Evolutionary conservation across 2,113 vertebrate species (phyloP).

Genomic region (Centropristis striata): DNA sequence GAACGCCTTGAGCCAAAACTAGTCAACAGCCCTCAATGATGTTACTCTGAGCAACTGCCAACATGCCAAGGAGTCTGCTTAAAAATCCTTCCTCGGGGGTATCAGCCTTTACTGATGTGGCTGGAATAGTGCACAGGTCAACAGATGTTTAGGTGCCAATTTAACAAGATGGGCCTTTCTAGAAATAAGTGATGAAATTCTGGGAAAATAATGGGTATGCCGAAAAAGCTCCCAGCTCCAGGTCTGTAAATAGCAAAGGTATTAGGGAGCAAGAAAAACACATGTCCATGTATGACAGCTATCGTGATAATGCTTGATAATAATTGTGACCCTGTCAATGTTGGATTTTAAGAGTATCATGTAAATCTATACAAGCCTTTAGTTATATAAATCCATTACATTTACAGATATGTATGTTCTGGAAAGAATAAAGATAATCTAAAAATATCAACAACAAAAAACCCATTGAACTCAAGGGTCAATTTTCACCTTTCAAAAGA

Average conservation of each 20-base stretch:
- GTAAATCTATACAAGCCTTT: background rate
- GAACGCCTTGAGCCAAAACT: slow-evolving; percentile 59
- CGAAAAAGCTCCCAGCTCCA: slow-evolving; percentile 13
- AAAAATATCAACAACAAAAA: background rate
- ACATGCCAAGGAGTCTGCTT: slow-evolving; percentile 52
- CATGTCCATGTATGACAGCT: slow-evolving; percentile 42
- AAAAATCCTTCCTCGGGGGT: slow-evolving; percentile 29
- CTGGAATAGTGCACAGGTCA: slow-evolving; percentile 64
- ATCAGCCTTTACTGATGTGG: slow-evolving; percentile 26
- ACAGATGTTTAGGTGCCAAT: slow-evolving; percentile 65
- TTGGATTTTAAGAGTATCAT: background rate
- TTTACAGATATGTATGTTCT: background rate
- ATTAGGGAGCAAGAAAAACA: slow-evolving; percentile 17
- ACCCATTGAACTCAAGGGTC: slow-evolving; percentile 18
- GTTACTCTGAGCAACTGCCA: slow-evolving; percentile 59
- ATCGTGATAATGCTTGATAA: slow-evolving; percentile 40
- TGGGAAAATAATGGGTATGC: slow-evolving; percentile 51
- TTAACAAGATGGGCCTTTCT: slow-evolving; percentile 56
- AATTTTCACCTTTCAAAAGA: slow-evolving; percentile 60
- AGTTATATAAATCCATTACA: background rate
- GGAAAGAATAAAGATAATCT: background rate
- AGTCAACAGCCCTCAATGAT: slow-evolving; percentile 63
- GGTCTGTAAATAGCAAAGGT: slow-evolving; percentile 43
- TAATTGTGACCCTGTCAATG: slow-evolving; percentile 4
- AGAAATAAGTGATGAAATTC: slow-evolving; percentile 55